A percentile compares a stretch with the other conserved stretches of the same genome.
Evolutionary conservation across 2,888 invertebrate genomes (phyloP).

Genomic region (Sisyra terminalis): DNA sequence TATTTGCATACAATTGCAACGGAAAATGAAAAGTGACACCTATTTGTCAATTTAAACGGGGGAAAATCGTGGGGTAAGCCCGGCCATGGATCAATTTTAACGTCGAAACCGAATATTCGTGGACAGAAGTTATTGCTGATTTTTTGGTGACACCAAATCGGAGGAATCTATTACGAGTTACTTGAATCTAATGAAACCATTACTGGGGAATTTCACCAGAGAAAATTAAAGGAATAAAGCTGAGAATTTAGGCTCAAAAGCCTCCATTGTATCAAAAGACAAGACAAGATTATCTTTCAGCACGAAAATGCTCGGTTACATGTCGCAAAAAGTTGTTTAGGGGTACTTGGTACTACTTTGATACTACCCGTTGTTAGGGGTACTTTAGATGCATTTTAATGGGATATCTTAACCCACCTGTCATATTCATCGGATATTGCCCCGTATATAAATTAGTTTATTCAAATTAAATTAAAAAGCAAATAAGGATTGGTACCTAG

Average conservation of each 20-base stretch:
- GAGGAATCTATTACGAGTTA: conserved; percentile 6
- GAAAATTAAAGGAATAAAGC: not conserved
- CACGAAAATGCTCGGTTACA: conserved; percentile 1
- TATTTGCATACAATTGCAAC: not conserved
- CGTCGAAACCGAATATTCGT: conserved; percentile 14
- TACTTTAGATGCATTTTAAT: too few relatives aligned
- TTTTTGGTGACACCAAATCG: conserved; percentile 13
- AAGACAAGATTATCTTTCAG: not conserved
- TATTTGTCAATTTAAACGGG: too few relatives aligned
- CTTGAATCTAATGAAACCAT: conserved; percentile 1
- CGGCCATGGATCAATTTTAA: conserved; percentile 13
- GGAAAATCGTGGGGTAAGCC: conserved; percentile 14
- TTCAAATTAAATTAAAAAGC: too few relatives aligned
- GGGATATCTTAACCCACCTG: too few relatives aligned
- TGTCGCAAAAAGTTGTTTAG: too few relatives aligned
- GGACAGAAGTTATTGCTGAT: conserved; percentile 14
- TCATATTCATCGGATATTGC: too few relatives aligned
- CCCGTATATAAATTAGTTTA: too few relatives aligned
- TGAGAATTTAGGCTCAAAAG: not conserved
- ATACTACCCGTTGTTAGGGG: too few relatives aligned
- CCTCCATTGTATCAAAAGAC: not conserved
- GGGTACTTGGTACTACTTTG: too few relatives aligned
- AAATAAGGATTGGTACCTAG: too few relatives aligned
- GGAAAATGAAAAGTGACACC: not conserved
- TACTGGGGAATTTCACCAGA: not conserved